Evolutionary conservation across 2,888 invertebrate species (phyloP).

Genomic region (Clusia tigrina): DNA sequence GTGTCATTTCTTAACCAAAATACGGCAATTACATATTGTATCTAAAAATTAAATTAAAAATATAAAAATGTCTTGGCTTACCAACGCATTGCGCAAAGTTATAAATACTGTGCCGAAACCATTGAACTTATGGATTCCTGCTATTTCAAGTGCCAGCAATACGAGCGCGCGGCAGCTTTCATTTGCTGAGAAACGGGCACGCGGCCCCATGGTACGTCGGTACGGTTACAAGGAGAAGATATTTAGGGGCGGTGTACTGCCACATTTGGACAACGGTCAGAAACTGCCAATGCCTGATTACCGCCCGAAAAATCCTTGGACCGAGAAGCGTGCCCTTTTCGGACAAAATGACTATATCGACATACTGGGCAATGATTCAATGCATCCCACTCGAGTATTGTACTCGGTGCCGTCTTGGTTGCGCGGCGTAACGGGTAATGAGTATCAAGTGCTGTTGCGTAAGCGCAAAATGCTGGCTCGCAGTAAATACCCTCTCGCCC

Average conservation of each 20-base stretch:
- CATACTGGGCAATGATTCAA: slow-evolving; percentile 83
- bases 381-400: slow-evolving; percentile 84
- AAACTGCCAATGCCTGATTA: slow-evolving; percentile 74
- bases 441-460: slow-evolving; percentile 75
- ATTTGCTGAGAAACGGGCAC: slow-evolving; percentile 58
- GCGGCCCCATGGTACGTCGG: slow-evolving; percentile 71
- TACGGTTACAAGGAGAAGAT: slow-evolving; percentile 74
- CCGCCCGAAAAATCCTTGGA: slow-evolving; percentile 78
- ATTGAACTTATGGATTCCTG: background rate
- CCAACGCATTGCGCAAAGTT: slow-evolving; percentile 36
- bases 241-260: slow-evolving; percentile 74
- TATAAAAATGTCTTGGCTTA: slow-evolving; percentile 48
- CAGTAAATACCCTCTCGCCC: slow-evolving; percentile 69
- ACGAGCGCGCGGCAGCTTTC: slow-evolving; percentile 67
- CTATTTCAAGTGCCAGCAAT: background rate
- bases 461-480: slow-evolving; percentile 74
- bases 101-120: slow-evolving; percentile 6
- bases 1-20: background rate
- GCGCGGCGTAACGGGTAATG: slow-evolving; percentile 85
- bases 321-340: slow-evolving; percentile 79
- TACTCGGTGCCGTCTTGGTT: slow-evolving; percentile 91
- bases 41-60: slow-evolving; percentile 41
- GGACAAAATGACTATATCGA: slow-evolving; percentile 98
- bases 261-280: slow-evolving; percentile 69
- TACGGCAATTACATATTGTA: background rate